These are phyloP conservation scores for Loripinus fragilis DNA, from an alignment of 2,888 invertebrate genomes.

Conservation along the genomic window DNA sequence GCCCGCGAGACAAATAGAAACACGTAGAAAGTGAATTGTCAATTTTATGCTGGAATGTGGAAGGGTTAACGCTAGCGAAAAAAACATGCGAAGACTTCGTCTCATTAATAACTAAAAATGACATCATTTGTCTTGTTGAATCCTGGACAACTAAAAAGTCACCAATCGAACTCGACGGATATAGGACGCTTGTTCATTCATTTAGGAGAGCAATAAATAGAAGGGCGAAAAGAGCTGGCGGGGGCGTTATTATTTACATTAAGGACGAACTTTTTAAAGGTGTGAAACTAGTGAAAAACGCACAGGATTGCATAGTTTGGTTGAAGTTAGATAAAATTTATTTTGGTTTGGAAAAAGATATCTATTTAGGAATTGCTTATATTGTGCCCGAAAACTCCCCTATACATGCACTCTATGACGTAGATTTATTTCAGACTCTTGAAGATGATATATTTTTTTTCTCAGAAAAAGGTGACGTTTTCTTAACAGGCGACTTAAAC, in stretches of 20 bases:
- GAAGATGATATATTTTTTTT: slow-evolving; percentile 18
- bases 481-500: slow-evolving; percentile 26
- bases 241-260: background rate
- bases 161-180: background rate
- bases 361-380: background rate
- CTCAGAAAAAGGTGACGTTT: slow-evolving; percentile 8
- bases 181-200: background rate
- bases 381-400: background rate
- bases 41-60: too few species aligned
- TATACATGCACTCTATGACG: slow-evolving; percentile 6
- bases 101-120: background rate
- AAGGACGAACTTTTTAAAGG: background rate
- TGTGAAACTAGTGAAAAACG: background rate
- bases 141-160: background rate
- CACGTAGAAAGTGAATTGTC: too few species aligned
- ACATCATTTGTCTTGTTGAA: background rate
- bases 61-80: background rate
- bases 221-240: background rate
- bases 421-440: slow-evolving; percentile 13
- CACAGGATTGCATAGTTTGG: background rate
- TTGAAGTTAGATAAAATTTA: background rate
- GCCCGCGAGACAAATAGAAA: too few species aligned
- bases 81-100: too few species aligned
- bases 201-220: background rate
- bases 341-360: background rate